Percentiles rank a stretch among this genome's conserved stretches.
These are phyloP conservation scores for Sciurus vulgaris DNA, from an alignment of 2,797 vertebrate genomes.

Conservation along the genomic window DNA sequence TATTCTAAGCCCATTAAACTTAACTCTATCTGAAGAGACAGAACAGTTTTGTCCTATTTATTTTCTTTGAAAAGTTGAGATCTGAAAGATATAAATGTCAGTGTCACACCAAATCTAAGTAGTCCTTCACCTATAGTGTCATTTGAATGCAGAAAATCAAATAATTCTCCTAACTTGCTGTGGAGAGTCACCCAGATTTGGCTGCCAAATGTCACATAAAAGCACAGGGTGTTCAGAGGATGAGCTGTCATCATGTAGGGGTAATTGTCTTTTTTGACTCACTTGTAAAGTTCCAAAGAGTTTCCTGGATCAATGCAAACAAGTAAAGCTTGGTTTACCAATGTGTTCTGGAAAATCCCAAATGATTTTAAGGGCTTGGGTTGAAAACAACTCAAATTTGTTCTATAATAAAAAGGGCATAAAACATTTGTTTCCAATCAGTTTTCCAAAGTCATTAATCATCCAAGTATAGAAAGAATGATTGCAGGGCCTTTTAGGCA, in stretches of 20 bases:
- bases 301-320: conserved; percentile 20
- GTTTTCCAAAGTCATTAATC: background rate
- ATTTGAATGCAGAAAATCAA: conserved; percentile 73
- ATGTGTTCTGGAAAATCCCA: background rate
- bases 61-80: conserved; percentile 77
- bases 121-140: conserved; percentile 80
- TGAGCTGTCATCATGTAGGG: background rate
- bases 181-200: conserved; percentile 57
- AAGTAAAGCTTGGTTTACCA: conserved; percentile 9
- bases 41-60: conserved; percentile 83
- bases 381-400: background rate
- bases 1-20: conserved; percentile 73
- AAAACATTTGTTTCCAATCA: conserved; percentile 37
- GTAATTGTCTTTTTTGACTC: background rate
- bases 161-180: conserved; percentile 73
- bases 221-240: background rate
- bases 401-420: background rate
- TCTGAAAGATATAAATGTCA: conserved; percentile 82
- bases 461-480: background rate
- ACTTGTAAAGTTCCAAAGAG: conserved; percentile 47
- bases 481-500: background rate
- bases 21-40: conserved; percentile 81
- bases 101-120: conserved; percentile 76
- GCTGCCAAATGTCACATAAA: background rate
- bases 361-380: conserved; percentile 5